These are phyloP conservation scores for Myioborus miniatus DNA, from an alignment of 2,797 vertebrate species.

Conservation along the genomic window DNA sequence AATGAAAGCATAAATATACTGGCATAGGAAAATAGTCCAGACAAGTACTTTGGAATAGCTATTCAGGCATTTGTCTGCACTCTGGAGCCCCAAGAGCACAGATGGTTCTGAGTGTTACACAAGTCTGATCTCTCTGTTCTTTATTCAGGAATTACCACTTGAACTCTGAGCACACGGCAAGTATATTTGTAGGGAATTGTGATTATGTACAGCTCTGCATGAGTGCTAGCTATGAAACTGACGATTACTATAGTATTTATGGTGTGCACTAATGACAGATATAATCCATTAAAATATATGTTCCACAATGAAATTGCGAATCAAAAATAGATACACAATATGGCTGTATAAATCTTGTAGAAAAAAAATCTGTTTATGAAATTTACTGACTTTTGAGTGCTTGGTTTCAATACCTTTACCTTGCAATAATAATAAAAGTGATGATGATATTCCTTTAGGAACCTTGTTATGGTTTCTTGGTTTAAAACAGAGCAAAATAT, in stretches of 20 bases:
- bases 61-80: constrained; percentile 2
- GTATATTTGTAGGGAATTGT: constrained; percentile 39
- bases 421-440: not conserved
- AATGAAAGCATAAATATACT: not conserved
- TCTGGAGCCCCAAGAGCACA: constrained; percentile 25
- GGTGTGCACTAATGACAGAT: constrained; percentile 13
- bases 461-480: not conserved
- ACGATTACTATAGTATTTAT: constrained; percentile 27
- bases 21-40: not conserved
- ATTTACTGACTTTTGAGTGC: not conserved
- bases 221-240: constrained; percentile 46
- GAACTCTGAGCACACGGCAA: constrained; percentile 40
- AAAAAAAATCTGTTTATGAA: not conserved
- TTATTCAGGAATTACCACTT: constrained; percentile 55
- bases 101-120: constrained; percentile 62
- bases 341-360: not conserved
- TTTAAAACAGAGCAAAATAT: not conserved
- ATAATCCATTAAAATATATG: not conserved
- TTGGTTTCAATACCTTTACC: not conserved
- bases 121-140: constrained; percentile 59
- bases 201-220: constrained; percentile 47
- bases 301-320: not conserved
- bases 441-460: not conserved
- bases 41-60: not conserved
- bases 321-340: constrained; percentile 33